These are phyloP conservation scores for Agraylea sexmaculata DNA, from an alignment of 1,140 invertebrate genomes.

Conservation along the genomic window DNA sequence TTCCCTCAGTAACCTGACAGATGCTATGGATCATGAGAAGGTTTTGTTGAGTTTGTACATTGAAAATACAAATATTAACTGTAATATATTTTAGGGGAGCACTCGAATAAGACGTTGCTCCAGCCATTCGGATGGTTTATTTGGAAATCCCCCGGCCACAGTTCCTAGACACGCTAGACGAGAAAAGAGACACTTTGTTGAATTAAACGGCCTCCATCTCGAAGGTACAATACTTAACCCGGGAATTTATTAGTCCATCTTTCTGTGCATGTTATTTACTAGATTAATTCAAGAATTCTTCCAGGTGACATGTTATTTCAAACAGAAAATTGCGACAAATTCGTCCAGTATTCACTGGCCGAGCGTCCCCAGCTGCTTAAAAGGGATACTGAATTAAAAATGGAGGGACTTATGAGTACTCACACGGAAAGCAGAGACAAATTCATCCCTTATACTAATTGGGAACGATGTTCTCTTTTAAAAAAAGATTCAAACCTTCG, in stretches of 20 bases:
- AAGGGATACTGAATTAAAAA: slow-evolving; percentile 34
- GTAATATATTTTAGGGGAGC: slow-evolving; percentile 13
- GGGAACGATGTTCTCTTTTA: slow-evolving; percentile 22
- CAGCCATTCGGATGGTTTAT: slow-evolving; percentile 18
- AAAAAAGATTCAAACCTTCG: slow-evolving; percentile 21
- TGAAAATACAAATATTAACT: slow-evolving; percentile 3
- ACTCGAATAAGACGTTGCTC: slow-evolving; percentile 13
- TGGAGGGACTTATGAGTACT: slow-evolving; percentile 39
- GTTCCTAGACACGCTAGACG: slow-evolving; percentile 4
- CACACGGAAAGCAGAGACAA: slow-evolving; percentile 42
- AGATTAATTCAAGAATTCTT: slow-evolving; percentile 14
- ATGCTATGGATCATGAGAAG: slow-evolving; percentile 10
- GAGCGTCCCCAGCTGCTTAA: slow-evolving; percentile 32
- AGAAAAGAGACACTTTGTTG: slow-evolving; percentile 6
- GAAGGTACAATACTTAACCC: no score
- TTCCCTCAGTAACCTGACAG: slow-evolving; percentile 16
- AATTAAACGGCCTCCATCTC: slow-evolving; percentile 8
- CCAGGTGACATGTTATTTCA: slow-evolving; percentile 22
- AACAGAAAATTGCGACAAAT: slow-evolving; percentile 27
- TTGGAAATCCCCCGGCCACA: no score
- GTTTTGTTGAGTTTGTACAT: not conserved
- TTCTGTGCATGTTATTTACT: no score
- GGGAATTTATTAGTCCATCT: no score
- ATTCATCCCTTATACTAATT: slow-evolving; percentile 33
- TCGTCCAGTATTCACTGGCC: slow-evolving; percentile 37